phyloP scores from a whole-genome alignment of 2,113 vertebrate genomes.

The Atherinomorus stipes region DNA sequence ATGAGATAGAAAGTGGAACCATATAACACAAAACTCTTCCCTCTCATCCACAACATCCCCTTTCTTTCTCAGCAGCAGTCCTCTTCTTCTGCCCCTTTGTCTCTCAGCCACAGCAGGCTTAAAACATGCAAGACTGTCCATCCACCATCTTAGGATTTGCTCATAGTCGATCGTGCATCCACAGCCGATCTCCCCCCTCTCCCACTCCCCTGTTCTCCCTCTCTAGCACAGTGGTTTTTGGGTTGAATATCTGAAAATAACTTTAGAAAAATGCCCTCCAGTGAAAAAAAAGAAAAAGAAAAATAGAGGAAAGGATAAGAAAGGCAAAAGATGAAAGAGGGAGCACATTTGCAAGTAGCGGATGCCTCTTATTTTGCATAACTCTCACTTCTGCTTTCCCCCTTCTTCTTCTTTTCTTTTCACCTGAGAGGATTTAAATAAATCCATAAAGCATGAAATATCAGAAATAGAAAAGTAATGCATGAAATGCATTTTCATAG shows the following conservation, averaged over 20 bases:
- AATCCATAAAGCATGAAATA: conserved; percentile 83
- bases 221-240: conserved; percentile 43
- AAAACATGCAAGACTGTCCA: conserved; percentile 72
- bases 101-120: conserved; percentile 59
- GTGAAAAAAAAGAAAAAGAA: conserved; percentile 62
- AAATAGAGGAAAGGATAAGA: conserved; percentile 63
- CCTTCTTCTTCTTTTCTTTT: conserved; percentile 80
- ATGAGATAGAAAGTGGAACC: conserved; percentile 52
- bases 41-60: conserved; percentile 49
- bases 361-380: conserved; percentile 82
- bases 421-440: conserved; percentile 84
- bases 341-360: conserved; percentile 78
- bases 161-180: conserved; percentile 47
- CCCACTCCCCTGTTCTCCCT: conserved; percentile 38
- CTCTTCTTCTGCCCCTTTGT: conserved; percentile 61
- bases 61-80: conserved; percentile 32
- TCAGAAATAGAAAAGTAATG: conserved; percentile 80
- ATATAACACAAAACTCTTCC: conserved; percentile 52
- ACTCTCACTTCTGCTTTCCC: conserved; percentile 80
- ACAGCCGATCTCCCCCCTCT: conserved; percentile 30
- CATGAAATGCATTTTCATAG: conserved; percentile 78
- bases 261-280: conserved; percentile 75
- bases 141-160: conserved; percentile 71
- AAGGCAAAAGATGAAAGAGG: conserved; percentile 78
- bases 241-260: conserved; percentile 72